Base-by-base conservation (phyloP, 2,797 vertebrate genomes). In the Thaleichthys pacificus region DNA sequence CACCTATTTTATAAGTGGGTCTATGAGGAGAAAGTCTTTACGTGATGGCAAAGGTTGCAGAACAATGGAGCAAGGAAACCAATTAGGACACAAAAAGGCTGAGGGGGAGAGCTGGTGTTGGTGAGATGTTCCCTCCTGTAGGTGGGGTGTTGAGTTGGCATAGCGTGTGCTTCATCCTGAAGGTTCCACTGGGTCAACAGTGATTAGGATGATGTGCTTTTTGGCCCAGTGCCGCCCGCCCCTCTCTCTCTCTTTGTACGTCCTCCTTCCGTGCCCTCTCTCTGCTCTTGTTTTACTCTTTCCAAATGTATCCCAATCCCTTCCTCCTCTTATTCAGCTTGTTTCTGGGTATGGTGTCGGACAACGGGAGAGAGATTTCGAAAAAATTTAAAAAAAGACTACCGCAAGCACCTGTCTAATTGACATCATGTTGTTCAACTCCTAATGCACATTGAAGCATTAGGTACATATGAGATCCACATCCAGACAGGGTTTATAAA, bases 121-220 rank as follows among this genome's bases (percentile, higher is more conserved):
- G 26, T 66, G 67, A n/a, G 67, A n/a, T 67, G 62, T 19, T 19
- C 15, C n/a, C 21, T 58, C 2, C 15, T 22, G 19, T 58, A 15
- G 57, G 19, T 9, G 24, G 2, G 21, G 22, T 14, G 22, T 15
- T 66, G 38, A 69, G 67, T 68, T 56, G 58, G 49, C 51, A 38
- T 1, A 6, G 66, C 76, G 62, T 78, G 42, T 21, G 47, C 65
- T 28, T 19, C 51, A 24, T 30, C 28, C 51, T 56, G 1, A 17
- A 56, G n/a, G 5, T 54, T 8, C 4, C 28, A 6, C n/a, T 2
- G 60, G 69, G 66, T 82, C 67, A 73, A 26, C 54, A 66, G 71
- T 85, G 83, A 89, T 89, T 84, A 85, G 62, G 74, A 80, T 82
- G 82, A 89, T 89, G 88, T 84, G 87, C 85, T 84, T 84, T 72